Evolutionary conservation across 2,888 invertebrate genomes (phyloP).

Genomic region (Pterostichus niger): DNA sequence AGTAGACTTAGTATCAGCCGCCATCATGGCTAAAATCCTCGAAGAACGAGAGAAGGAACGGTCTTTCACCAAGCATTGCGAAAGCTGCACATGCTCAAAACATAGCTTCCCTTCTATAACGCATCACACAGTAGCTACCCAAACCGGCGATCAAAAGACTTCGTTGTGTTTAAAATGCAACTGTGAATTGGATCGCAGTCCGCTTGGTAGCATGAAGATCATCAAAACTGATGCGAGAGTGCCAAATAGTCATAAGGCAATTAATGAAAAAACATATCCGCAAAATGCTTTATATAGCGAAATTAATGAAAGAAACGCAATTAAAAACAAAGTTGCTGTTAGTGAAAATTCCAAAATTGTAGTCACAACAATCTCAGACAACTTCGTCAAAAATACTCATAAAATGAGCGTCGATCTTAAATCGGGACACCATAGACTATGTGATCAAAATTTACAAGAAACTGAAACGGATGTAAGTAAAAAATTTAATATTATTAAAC

Average conservation of each 20-base stretch:
- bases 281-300: conserved; percentile 40
- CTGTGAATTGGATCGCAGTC: conserved; percentile 75
- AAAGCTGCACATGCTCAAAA: conserved; percentile 86
- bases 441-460: conserved; percentile 75
- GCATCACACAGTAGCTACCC: conserved; percentile 82
- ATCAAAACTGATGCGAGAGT: conserved; percentile 71
- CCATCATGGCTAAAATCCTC: conserved; percentile 94
- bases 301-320: conserved; percentile 22
- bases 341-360: conserved; percentile 62
- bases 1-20: conserved; percentile 90
- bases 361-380: conserved; percentile 41
- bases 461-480: conserved; percentile 9
- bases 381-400: conserved; percentile 69
- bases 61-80: conserved; percentile 89
- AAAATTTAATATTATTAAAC: conserved; percentile 2
- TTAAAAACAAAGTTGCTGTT: conserved; percentile 52
- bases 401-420: conserved; percentile 76
- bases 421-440: conserved; percentile 82
- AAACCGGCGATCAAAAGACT: conserved; percentile 81
- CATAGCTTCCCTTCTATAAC: conserved; percentile 78
- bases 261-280: conserved; percentile 55
- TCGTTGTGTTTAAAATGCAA: conserved; percentile 83
- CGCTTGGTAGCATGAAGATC: conserved; percentile 70
- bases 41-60: conserved; percentile 91
- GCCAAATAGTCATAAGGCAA: conserved; percentile 67